Conservation (phyloP, 1,140 invertebrate species). For the Penaeus chinensis region DNA sequence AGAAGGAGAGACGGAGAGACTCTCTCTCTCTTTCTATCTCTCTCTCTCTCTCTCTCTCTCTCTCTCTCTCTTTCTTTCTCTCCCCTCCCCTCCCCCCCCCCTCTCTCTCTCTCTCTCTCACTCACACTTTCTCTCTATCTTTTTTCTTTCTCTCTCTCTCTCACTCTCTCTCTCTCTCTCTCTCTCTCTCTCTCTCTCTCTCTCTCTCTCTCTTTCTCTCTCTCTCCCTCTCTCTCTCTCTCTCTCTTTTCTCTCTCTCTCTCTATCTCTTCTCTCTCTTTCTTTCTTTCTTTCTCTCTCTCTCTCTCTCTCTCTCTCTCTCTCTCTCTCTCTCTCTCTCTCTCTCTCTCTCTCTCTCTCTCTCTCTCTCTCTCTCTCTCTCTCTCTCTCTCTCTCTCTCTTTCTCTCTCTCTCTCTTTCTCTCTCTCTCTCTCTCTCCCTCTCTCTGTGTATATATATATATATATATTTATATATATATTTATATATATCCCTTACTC, state of each 20-base stretch:
- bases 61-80: neutral
- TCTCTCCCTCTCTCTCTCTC: neutral
- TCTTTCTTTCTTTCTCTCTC: neutral
- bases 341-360: neutral
- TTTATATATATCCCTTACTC: neutral
- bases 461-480: neutral
- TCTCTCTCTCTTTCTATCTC: neutral
- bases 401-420: constrained; percentile 18
- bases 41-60: constrained; percentile 16
- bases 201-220: neutral
- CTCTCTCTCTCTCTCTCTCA: neutral
- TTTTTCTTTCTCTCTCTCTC: neutral
- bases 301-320: constrained; percentile 11
- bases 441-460: neutral
- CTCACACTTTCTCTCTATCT: neutral
- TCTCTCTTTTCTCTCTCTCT: constrained; percentile 32
- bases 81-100: neutral
- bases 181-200: constrained; percentile 33
- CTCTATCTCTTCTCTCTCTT: neutral
- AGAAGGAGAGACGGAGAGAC: no score
- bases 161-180: constrained; percentile 14
- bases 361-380: neutral
- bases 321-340: neutral
- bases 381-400: neutral
- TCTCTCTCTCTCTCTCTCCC: constrained; percentile 33